Evolutionary conservation across 2,797 vertebrate species (phyloP), one percentile per base, ranked within the genome.

Genomic region (Anisognathus igniventris): DNA sequence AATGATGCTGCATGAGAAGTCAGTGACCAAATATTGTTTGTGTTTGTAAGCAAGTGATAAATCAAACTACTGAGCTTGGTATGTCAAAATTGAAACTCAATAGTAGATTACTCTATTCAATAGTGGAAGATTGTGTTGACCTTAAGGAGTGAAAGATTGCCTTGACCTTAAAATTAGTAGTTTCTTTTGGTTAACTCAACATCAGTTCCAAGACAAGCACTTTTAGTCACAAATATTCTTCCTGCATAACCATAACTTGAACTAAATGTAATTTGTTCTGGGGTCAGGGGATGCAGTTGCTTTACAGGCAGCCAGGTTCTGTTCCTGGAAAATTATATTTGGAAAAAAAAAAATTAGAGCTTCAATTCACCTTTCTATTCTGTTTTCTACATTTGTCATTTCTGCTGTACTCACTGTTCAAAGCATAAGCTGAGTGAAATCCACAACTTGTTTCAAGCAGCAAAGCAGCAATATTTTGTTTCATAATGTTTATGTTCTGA

Each of bases 401-500:
- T 90, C 48, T 81, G 35, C n/a, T 72, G 39, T 64, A 45, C 54
- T 77, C 65, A 47, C 45, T 57, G 27, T 65, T 95, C 58, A 81
- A 92, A 86, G 45, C 9, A 25, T 30, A 54, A 60, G 10, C 47
- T 86, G 31, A 65, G 27, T 30, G 28, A 84, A 88, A 88, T 18
- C 0, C 33, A 84, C 58, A 39, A 75, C 48, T 81, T 67, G 53
- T 77, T 76, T 74, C 67, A 86, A 58, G 37, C 37, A 86, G 42
- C 23, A 88, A 80, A 83, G 68, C 72, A 68, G 22, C 21, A 88
- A 40, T 77, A 72, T 86, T 93, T 88, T 71, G 17, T 90, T 95
- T 88, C 80, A 35, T 56, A 47, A 51, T 42, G 47, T 86, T 96
- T 86, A 68, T 81, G 25, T 31, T 92, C 75, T 92, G 92, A 95